These are phyloP conservation scores for Apis laboriosa DNA, from an alignment of 1,140 invertebrate genomes.

Conservation along the genomic window DNA sequence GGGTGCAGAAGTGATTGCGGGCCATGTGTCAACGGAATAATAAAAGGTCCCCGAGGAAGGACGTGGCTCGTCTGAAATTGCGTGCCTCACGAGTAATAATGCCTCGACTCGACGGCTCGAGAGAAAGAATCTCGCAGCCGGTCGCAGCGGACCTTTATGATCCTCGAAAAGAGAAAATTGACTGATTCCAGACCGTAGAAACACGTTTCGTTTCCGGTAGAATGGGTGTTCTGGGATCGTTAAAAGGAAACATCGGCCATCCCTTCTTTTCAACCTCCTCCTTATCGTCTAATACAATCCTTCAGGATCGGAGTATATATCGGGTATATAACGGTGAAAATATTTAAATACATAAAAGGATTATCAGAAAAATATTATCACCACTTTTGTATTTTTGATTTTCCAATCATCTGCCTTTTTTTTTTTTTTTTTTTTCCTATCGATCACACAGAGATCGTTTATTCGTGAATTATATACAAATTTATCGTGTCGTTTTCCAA, in stretches of 20 bases:
- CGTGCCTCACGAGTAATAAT: conserved; percentile 50
- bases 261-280: not conserved
- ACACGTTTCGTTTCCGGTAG: not conserved
- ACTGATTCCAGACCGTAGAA: not conserved
- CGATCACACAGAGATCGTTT: too few species aligned
- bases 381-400: too few species aligned
- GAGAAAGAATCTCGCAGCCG: conserved; percentile 42
- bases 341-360: too few species aligned
- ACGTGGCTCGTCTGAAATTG: conserved; percentile 42
- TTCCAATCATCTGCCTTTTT: too few species aligned
- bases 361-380: too few species aligned
- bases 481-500: too few species aligned
- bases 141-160: not conserved
- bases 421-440: too few species aligned
- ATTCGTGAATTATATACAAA: too few species aligned
- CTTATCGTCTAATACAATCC: too few species aligned
- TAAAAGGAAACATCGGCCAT: not conserved
- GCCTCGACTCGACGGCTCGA: not conserved
- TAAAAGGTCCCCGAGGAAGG: conserved; percentile 29
- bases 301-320: too few species aligned
- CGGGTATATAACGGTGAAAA: too few species aligned
- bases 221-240: not conserved
- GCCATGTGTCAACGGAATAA: conserved; percentile 61
- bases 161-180: not conserved
- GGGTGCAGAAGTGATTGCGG: conserved; percentile 38